Percentiles rank a stretch among this genome's conserved stretches.
Evolutionary conservation across 1,140 invertebrate genomes (phyloP).

Genomic region (Musca domestica): DNA sequence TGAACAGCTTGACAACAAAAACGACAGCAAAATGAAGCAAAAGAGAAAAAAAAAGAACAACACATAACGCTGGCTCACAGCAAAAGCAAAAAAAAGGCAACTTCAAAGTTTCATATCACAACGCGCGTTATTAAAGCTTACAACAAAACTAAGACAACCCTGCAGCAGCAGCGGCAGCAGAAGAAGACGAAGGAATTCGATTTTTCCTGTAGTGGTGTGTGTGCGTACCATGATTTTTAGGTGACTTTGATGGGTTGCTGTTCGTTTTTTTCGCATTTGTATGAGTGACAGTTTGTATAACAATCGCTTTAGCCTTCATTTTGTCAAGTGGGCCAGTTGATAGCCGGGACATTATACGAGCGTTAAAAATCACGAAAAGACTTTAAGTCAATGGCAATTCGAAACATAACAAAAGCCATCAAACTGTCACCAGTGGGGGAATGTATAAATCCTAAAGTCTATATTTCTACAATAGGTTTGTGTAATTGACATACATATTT

Average conservation of each 20-base stretch:
- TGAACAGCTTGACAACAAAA: not conserved
- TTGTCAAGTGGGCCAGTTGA: slow-evolving; percentile 13
- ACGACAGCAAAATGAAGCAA: not conserved
- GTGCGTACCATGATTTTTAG: not conserved
- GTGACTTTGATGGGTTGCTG: no score
- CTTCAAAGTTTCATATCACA: not conserved
- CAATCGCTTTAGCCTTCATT: not conserved
- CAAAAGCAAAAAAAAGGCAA: slow-evolving; percentile 15
- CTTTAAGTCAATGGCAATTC: not conserved
- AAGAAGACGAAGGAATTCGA: not conserved
- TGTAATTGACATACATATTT: no score
- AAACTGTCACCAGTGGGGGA: slow-evolving; percentile 12
- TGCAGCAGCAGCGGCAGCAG: no score
- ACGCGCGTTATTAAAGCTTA: not conserved
- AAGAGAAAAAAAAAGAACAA: not conserved
- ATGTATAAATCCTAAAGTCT: no score
- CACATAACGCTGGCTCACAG: not conserved
- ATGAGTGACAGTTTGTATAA: no score
- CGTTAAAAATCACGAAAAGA: no score
- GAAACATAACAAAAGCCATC: slow-evolving; percentile 1
- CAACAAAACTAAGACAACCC: not conserved
- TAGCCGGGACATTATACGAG: no score
- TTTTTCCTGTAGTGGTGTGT: not conserved
- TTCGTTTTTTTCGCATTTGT: no score
- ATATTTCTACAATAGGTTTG: no score